phyloP scores from a whole-genome alignment of 2,113 vertebrate species.

The Meleagris gallopavo region DNA sequence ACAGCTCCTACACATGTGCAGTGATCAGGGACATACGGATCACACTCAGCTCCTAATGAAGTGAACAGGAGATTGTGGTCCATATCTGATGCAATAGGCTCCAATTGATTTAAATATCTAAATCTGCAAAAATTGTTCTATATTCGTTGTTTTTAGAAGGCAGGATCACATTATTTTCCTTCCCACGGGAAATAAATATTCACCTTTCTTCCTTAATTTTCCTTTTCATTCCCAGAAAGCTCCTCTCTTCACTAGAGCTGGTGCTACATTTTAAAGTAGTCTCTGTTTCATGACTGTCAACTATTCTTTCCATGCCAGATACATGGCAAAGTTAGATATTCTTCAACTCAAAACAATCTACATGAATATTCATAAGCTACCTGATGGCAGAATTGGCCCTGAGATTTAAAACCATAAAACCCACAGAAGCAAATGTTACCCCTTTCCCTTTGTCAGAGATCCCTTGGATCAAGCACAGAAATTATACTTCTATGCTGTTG shows the following conservation, averaged over 20 bases:
- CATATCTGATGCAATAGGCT: neutral
- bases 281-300: constrained; percentile 53
- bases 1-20: neutral
- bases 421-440: constrained; percentile 47
- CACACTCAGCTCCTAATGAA: neutral
- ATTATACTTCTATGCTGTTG: constrained; percentile 44
- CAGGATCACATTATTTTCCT: neutral
- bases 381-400: constrained; percentile 62
- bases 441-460: constrained; percentile 42
- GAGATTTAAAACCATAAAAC: constrained; percentile 38
- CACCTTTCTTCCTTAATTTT: neutral
- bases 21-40: neutral
- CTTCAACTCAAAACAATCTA: constrained; percentile 50
- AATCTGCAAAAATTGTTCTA: neutral
- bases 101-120: neutral
- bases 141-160: neutral
- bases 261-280: constrained; percentile 10
- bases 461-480: constrained; percentile 24
- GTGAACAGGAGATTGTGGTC: neutral
- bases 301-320: constrained; percentile 30
- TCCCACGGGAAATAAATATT: neutral
- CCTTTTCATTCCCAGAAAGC: neutral
- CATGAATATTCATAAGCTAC: constrained; percentile 54
- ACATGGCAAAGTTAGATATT: constrained; percentile 35
- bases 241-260: neutral